phyloP scores from a whole-genome alignment of 1,140 invertebrate species.

The Campoletis sonorensis region DNA sequence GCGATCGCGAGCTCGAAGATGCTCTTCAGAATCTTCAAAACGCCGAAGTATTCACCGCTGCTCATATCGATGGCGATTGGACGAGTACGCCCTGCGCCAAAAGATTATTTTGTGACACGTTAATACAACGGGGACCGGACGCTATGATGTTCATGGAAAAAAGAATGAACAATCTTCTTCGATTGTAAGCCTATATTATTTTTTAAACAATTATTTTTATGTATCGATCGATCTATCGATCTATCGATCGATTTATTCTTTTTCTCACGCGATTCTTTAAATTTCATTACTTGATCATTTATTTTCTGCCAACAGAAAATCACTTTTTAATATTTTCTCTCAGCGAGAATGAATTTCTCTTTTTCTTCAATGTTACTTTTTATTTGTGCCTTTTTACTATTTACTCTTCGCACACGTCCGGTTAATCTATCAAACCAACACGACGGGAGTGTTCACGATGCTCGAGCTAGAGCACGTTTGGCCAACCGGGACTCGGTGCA shows the following conservation, averaged over 20 bases:
- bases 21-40: slow-evolving; percentile 78
- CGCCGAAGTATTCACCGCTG: slow-evolving; percentile 67
- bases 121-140: slow-evolving; percentile 81
- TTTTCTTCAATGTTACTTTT: too few species aligned
- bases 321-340: not conserved
- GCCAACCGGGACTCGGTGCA: slow-evolving; percentile 23
- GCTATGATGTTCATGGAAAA: slow-evolving; percentile 85
- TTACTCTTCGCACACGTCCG: not conserved
- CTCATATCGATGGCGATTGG: slow-evolving; percentile 79
- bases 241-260: too few species aligned
- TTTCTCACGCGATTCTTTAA: too few species aligned
- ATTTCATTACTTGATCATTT: not conserved
- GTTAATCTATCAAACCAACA: not conserved
- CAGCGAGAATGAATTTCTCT: too few species aligned
- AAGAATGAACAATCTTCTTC: slow-evolving; percentile 83
- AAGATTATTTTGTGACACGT: slow-evolving; percentile 85
- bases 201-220: too few species aligned
- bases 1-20: slow-evolving; percentile 71
- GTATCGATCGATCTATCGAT: too few species aligned
- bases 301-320: too few species aligned
- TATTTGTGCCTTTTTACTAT: too few species aligned
- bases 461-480: slow-evolving; percentile 31
- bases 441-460: not conserved
- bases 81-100: slow-evolving; percentile 85
- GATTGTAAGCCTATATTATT: slow-evolving; percentile 80